These are phyloP conservation scores for Allygus modestus DNA, from an alignment of 2,888 invertebrate species.

Conservation along the genomic window DNA sequence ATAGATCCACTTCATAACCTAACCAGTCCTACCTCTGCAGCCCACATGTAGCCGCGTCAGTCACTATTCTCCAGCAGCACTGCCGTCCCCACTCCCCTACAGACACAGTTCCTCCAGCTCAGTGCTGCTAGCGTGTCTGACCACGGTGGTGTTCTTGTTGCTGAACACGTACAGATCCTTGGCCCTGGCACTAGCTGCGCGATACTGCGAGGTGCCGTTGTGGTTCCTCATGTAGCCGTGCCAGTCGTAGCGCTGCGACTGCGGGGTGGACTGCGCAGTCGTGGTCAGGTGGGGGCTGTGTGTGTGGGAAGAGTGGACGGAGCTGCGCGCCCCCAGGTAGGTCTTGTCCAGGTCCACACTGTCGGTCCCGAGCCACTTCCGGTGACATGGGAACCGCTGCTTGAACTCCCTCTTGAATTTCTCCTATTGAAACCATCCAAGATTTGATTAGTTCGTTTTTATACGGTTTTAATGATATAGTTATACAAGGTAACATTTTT, in stretches of 20 bases:
- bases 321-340: constrained; percentile 72
- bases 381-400: constrained; percentile 69
- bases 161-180: constrained; percentile 66
- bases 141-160: constrained; percentile 64
- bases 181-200: constrained; percentile 52
- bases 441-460: constrained; percentile 3
- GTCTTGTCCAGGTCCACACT: constrained; percentile 69
- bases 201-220: constrained; percentile 26
- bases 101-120: constrained; percentile 68
- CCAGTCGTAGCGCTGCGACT: constrained; percentile 44
- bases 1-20: neutral
- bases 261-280: constrained; percentile 1
- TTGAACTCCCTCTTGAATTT: constrained; percentile 72
- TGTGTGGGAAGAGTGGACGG: constrained; percentile 65
- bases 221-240: constrained; percentile 24
- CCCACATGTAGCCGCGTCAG: neutral
- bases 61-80: neutral
- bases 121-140: constrained; percentile 65
- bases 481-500: neutral
- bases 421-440: constrained; percentile 70
- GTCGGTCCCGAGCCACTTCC: constrained; percentile 67
- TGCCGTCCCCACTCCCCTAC: neutral
- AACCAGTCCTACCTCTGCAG: neutral
- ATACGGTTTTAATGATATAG: neutral
- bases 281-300: constrained; percentile 45